Evolutionary conservation across 2,888 invertebrate genomes (phyloP), one percentile per base, ranked within the genome.

Genomic region (Dusona sp.): DNA sequence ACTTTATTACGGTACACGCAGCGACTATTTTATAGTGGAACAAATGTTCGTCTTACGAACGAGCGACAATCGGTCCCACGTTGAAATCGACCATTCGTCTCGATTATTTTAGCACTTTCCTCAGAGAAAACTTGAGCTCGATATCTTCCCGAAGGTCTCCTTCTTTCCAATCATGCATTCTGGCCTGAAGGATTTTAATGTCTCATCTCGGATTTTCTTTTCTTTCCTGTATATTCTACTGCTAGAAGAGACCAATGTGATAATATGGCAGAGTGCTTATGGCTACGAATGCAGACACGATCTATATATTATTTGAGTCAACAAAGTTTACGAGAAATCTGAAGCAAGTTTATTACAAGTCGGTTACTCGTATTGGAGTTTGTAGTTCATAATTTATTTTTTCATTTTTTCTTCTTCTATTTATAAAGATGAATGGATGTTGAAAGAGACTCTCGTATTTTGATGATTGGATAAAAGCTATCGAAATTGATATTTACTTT

Each of bases 81-180:
- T 51, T 79, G 84, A 64, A 70, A 84, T 79, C 75, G 84, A 45
- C 79, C 64, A 82, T 86, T 86, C 74, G 68, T 79, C 84, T 84
- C 81, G 84, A 87, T 87, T 84, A 79, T 79, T 64, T 79, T 79
- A 51, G 72, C 70, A 33, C 78, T 79, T 64, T 83, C 77, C 61
- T 82, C 38, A 36, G 79, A 42, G 83, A 79, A 77, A 82, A 68
- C 68, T 57, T 45, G 33, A 48, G 45, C 68, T 68, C 22, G 48
- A 57, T 70, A 57, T 45, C 45, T 16, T 51, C 13, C 57, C 22
- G 75, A 19, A 57, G 36, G 45, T 38, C 33, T 19, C 4, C 19
- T 74, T 19, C 4, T 11, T 74, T 74, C 65, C 36, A 64, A 65
- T 54, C 38, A 54, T 38, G 65, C 38, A 13, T 42, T 42, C 42